Conservation (phyloP, 2,113 vertebrate genomes). For the Neogobius melanostomus region DNA sequence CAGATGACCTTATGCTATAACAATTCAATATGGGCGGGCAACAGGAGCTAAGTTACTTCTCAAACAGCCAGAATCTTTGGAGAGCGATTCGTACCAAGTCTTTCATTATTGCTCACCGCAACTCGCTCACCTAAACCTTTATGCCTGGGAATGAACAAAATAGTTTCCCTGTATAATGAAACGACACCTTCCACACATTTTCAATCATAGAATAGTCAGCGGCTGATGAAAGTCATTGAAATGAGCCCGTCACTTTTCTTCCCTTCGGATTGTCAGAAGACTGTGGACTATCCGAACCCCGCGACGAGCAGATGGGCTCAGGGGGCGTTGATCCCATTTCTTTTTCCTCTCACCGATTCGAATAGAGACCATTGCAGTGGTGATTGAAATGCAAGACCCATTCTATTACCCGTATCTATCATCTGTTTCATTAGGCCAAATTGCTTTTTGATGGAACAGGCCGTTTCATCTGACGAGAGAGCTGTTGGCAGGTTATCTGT, state of each 20-base stretch:
- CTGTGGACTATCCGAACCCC: slow-evolving; percentile 13
- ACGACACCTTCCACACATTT: neutral
- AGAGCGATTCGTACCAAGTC: no score
- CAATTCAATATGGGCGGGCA: no score
- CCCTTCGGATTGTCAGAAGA: slow-evolving; percentile 4
- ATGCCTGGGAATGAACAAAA: neutral
- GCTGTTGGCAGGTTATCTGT: neutral
- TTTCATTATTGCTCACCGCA: no score
- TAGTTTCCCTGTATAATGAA: neutral
- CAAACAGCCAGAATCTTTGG: no score
- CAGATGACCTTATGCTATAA: no score
- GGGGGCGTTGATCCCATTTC: slow-evolving; percentile 8
- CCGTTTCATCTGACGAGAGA: slow-evolving; percentile 13
- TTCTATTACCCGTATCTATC: slow-evolving; percentile 31
- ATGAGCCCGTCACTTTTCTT: neutral
- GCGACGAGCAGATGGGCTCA: slow-evolving; percentile 6
- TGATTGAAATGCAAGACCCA: slow-evolving; percentile 42
- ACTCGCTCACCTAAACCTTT: no score
- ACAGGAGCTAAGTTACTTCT: no score
- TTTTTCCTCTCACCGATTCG: slow-evolving; percentile 15
- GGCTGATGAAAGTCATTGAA: neutral
- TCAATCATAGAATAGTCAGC: neutral
- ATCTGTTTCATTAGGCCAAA: slow-evolving; percentile 48
- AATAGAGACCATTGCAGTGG: slow-evolving; percentile 14
- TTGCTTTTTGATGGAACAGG: slow-evolving; percentile 35